A percentile compares a stretch with the other conserved stretches of the same genome.
phyloP scores from a whole-genome alignment of 2,888 invertebrate species.

The Deroplatys truncata region DNA sequence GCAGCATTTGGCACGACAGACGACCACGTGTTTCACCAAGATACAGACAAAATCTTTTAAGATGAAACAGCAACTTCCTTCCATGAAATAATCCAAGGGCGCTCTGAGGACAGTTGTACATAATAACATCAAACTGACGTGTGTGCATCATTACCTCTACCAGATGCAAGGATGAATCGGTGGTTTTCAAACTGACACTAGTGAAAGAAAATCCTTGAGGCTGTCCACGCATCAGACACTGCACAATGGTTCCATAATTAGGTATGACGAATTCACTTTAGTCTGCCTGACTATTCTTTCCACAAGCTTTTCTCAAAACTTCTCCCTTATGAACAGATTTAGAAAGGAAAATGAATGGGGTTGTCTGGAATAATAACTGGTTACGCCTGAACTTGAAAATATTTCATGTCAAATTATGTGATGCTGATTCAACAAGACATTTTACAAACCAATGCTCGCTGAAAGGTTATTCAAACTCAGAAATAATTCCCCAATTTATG shows the following conservation, averaged over 20 bases:
- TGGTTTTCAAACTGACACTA: neutral
- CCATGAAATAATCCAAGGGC: neutral
- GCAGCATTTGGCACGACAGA: neutral
- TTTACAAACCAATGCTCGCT: too few species aligned
- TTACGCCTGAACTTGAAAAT: too few species aligned
- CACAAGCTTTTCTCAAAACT: too few species aligned
- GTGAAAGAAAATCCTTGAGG: neutral
- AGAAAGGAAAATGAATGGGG: too few species aligned
- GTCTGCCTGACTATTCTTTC: too few species aligned
- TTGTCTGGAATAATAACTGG: too few species aligned
- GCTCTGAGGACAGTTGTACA: neutral
- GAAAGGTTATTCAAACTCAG: too few species aligned
- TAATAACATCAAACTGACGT: neutral
- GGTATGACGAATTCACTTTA: neutral
- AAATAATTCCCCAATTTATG: too few species aligned
- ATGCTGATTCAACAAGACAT: too few species aligned
- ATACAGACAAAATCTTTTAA: neutral
- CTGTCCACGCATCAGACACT: too few species aligned
- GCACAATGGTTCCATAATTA: neutral
- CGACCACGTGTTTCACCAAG: neutral
- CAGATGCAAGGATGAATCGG: neutral
- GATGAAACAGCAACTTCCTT: neutral
- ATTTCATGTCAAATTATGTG: too few species aligned
- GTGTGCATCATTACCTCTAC: neutral
- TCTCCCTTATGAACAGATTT: too few species aligned